A percentile compares a stretch with the other conserved stretches of the same genome.
These are phyloP conservation scores for Cinclus cinclus DNA, from an alignment of 2,113 vertebrate genomes.

Conservation along the genomic window DNA sequence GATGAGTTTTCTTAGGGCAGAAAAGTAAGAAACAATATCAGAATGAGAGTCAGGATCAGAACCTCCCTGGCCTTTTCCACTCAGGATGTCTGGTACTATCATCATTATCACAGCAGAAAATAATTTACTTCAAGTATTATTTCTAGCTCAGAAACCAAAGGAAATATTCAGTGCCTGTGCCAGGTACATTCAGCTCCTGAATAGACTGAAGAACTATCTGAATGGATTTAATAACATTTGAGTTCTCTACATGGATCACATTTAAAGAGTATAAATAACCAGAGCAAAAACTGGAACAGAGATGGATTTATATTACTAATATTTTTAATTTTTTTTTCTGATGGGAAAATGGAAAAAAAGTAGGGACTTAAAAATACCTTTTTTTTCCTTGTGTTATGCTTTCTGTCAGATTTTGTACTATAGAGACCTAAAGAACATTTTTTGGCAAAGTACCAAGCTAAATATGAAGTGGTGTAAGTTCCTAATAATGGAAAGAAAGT, in stretches of 20 bases:
- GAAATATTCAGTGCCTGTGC: constrained; percentile 28
- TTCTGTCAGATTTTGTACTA: constrained; percentile 70
- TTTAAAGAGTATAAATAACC: constrained; percentile 68
- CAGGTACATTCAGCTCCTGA: constrained; percentile 55
- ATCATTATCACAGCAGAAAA: constrained; percentile 58
- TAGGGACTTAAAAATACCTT: constrained; percentile 65
- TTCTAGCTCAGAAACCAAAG: constrained; percentile 40
- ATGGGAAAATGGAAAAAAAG: constrained; percentile 66
- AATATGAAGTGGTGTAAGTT: constrained; percentile 64
- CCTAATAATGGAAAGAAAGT: constrained; percentile 72
- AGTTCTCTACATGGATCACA: constrained; percentile 40
- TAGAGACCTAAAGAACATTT: constrained; percentile 59
- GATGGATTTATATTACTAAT: constrained; percentile 29
- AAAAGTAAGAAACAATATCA: constrained; percentile 31
- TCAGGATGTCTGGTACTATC: constrained; percentile 48
- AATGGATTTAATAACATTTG: constrained; percentile 45
- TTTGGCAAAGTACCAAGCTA: constrained; percentile 69
- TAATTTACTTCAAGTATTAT: constrained; percentile 16
- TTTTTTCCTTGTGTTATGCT: constrained; percentile 59
- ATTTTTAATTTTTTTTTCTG: constrained; percentile 27
- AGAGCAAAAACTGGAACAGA: constrained; percentile 48
- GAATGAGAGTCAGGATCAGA: constrained; percentile 29
- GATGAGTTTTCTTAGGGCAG: constrained; percentile 43
- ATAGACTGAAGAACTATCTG: constrained; percentile 51
- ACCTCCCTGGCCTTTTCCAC: constrained; percentile 45